Percentiles rank a stretch among this genome's conserved stretches.
phyloP scores from a whole-genome alignment of 1,140 invertebrate species.

The Tetramorium simillimum region DNA sequence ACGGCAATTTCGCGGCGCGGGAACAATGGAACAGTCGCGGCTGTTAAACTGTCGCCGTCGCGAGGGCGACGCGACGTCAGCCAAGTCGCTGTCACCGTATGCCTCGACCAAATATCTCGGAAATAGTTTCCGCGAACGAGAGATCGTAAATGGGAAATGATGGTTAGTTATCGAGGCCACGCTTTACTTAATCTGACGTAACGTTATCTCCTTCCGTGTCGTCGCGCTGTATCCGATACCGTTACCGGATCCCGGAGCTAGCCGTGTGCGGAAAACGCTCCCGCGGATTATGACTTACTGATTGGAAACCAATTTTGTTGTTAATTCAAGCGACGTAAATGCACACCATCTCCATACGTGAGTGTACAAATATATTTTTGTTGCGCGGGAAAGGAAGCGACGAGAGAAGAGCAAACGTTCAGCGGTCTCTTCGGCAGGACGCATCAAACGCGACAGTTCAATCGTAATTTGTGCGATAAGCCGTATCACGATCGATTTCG shows the following conservation, averaged over 20 bases:
- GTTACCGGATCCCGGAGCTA: not conserved
- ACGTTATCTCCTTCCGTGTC: constrained; percentile 30
- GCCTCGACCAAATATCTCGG: constrained; percentile 26
- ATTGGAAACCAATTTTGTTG: not conserved
- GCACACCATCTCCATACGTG: not conserved
- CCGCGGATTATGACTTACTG: not conserved
- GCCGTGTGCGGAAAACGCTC: not conserved
- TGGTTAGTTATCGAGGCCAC: constrained; percentile 24
- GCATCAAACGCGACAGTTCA: too few species aligned
- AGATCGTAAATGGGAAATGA: constrained; percentile 51
- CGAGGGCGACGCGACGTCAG: not conserved
- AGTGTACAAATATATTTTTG: not conserved
- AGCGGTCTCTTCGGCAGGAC: too few species aligned
- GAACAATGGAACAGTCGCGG: constrained; percentile 36
- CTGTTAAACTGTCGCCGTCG: not conserved
- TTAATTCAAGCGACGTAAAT: not conserved
- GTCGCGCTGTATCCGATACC: not conserved
- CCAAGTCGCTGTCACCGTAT: constrained; percentile 9
- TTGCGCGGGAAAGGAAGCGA: not conserved
- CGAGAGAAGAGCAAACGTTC: not conserved
- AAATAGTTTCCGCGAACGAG: not conserved
- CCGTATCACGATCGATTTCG: too few species aligned
- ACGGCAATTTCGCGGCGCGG: constrained; percentile 21
- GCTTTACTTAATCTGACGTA: constrained; percentile 31
- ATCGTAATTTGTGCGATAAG: too few species aligned